Conservation (phyloP, 1,140 invertebrate genomes). For the Drosophila eugracilis region DNA sequence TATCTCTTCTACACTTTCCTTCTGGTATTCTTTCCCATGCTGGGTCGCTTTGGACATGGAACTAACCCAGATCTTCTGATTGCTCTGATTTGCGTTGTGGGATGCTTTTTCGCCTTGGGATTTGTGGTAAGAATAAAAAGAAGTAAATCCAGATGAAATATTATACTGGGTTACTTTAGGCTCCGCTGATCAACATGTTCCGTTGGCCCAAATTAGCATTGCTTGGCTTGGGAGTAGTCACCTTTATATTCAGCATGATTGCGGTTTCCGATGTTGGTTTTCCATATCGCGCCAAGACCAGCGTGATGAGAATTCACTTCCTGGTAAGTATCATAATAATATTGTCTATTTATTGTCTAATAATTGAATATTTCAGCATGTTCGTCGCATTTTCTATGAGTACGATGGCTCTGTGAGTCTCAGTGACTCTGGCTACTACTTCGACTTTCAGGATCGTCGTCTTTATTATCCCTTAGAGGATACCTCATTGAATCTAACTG, state of each 20-base stretch:
- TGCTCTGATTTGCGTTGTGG: slow-evolving; percentile 85
- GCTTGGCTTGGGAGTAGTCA: slow-evolving; percentile 84
- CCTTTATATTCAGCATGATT: slow-evolving; percentile 87
- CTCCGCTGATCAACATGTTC: slow-evolving; percentile 75
- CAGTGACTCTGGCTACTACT: slow-evolving; percentile 89
- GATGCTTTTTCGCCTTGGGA: slow-evolving; percentile 66
- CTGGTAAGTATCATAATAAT: slow-evolving; percentile 86
- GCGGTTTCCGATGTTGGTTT: slow-evolving; percentile 89
- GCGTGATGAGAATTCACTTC: slow-evolving; percentile 89
- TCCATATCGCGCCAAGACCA: slow-evolving; percentile 89
- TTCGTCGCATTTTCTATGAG: slow-evolving; percentile 87
- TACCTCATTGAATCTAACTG: slow-evolving; percentile 77
- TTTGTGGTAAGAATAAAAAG: slow-evolving; percentile 69
- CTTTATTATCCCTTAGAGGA: slow-evolving; percentile 87
- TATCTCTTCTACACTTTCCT: slow-evolving; percentile 89
- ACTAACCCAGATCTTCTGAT: slow-evolving; percentile 87
- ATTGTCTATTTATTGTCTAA: too few species aligned
- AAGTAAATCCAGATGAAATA: too few species aligned
- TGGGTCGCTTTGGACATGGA: slow-evolving; percentile 87
- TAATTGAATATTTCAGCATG: slow-evolving; percentile 86
- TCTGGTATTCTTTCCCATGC: slow-evolving; percentile 88
- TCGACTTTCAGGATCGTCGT: slow-evolving; percentile 90
- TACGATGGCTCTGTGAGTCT: slow-evolving; percentile 85
- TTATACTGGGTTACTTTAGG: slow-evolving; percentile 24
- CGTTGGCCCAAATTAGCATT: slow-evolving; percentile 58